Evolutionary conservation across 1,140 invertebrate species (phyloP).

Genomic region (Agrilus planipennis): DNA sequence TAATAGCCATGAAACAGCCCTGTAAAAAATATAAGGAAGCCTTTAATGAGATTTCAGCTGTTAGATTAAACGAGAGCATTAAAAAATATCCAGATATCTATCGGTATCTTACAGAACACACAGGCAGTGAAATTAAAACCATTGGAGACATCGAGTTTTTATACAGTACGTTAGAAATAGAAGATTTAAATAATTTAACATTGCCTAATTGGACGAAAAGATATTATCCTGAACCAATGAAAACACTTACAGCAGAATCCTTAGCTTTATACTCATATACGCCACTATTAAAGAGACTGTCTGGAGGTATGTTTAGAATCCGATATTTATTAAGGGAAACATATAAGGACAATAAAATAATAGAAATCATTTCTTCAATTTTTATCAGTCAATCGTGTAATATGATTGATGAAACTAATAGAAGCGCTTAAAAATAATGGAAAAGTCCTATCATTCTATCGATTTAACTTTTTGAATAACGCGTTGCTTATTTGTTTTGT

Average conservation of each 20-base stretch:
- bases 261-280: slow-evolving; percentile 57
- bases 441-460: too few species aligned
- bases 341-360: too few species aligned
- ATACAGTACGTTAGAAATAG: slow-evolving; percentile 60
- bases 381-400: too few species aligned
- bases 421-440: too few species aligned
- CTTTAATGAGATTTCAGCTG: slow-evolving; percentile 39
- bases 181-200: slow-evolving; percentile 52
- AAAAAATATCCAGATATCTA: slow-evolving; percentile 48
- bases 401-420: too few species aligned
- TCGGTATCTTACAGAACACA: slow-evolving; percentile 47
- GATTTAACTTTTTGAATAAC: too few species aligned
- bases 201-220: slow-evolving; percentile 60
- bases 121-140: slow-evolving; percentile 51
- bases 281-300: slow-evolving; percentile 55
- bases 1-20: slow-evolving; percentile 47
- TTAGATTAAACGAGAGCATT: slow-evolving; percentile 42
- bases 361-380: too few species aligned
- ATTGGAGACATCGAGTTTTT: slow-evolving; percentile 58
- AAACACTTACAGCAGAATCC: slow-evolving; percentile 49
- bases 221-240: slow-evolving; percentile 57
- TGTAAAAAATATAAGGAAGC: slow-evolving; percentile 50
- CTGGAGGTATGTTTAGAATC: slow-evolving; percentile 40
- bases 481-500: too few species aligned
- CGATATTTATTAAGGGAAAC: slow-evolving; percentile 13